These are phyloP conservation scores for Cheilosia vulpina DNA, from an alignment of 2,888 invertebrate species.

Conservation along the genomic window DNA sequence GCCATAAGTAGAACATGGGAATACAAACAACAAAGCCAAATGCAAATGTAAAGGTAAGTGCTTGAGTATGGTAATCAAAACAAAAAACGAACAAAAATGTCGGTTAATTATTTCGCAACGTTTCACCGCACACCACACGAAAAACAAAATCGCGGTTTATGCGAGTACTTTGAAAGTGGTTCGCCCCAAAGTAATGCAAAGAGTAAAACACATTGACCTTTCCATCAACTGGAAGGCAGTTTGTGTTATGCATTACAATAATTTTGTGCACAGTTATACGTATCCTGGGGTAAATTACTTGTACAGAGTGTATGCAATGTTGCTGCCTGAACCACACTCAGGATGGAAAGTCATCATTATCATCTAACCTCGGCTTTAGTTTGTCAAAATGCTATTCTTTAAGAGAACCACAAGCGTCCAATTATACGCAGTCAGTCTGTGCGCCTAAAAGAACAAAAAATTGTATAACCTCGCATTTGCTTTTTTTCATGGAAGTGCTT, in stretches of 20 bases:
- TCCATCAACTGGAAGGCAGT: conserved; percentile 14
- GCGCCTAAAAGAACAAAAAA: conserved; percentile 1
- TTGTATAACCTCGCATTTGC: conserved; percentile 25
- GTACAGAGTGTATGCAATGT: conserved; percentile 3
- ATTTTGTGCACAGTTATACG: conserved; percentile 43
- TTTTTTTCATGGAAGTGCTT: conserved; percentile 2
- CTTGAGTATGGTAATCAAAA: conserved; percentile 12
- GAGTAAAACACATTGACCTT: conserved; percentile 57
- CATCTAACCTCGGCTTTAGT: conserved; percentile 4
- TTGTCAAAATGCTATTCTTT: neutral
- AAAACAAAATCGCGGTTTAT: conserved; percentile 4
- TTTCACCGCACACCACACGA: conserved; percentile 8
- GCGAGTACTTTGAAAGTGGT: conserved; percentile 26
- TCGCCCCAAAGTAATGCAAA: conserved; percentile 39
- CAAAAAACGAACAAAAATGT: conserved; percentile 18
- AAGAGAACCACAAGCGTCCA: conserved; percentile 2
- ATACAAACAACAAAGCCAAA: conserved; percentile 20
- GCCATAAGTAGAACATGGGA: conserved; percentile 41
- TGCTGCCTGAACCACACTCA: neutral
- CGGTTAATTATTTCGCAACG: conserved; percentile 59
- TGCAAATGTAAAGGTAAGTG: neutral
- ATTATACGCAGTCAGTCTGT: conserved; percentile 28
- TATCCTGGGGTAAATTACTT: neutral
- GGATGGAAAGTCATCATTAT: conserved; percentile 16
- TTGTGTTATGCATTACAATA: neutral